Base-by-base conservation (phyloP, 2,888 invertebrate species). In the Xylocampa areola region DNA sequence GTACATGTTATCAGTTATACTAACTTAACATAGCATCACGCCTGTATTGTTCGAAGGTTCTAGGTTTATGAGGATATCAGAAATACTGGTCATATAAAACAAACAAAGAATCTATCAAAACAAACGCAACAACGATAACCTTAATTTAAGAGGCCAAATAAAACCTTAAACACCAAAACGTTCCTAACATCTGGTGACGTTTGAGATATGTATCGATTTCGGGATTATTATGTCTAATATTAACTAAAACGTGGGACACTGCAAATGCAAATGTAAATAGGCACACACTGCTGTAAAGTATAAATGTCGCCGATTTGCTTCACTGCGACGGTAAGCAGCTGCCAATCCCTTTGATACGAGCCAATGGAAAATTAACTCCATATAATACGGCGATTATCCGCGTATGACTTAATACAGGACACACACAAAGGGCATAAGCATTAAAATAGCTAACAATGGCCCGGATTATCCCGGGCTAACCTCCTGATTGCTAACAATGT, bases 331-430 rank as follows among this genome's bases (percentile, higher is more conserved):
- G 73, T 87, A 86, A 87, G 88, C 92, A 91, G 92, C 91, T 92
- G 92, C 86, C 81, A 84, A 84, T 85, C 84, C 81, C 82, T 80
- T 77, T 78, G 70, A 78, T 79, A 81, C 81, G 75, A 76, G 80
- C 85, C 80, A 88, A 90, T 88, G 90, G 89, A 90, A 93, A 93
- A 92, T 92, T 92, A 93, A 92, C 90, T 90, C 89, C 73, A 83
- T 80, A 94, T 93, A 93, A 93, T 91, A 84, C 90, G 76, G 81
- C 90, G 93, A 93, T 94, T 93, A 93, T 92, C 92, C 90, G 91
- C 89, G 88, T 92, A 93, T 89, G 89, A 92, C 86, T 93, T 91
- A 92, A 93, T 94, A 91, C 90, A 89, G 85, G 86, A 78, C 87
- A 82, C 82, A 75, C 84, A 93, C 92, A 93, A 93, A 87, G 85